Evolutionary conservation across 2,888 invertebrate genomes (phyloP).

Genomic region (Pristionchus fissidentatus): DNA sequence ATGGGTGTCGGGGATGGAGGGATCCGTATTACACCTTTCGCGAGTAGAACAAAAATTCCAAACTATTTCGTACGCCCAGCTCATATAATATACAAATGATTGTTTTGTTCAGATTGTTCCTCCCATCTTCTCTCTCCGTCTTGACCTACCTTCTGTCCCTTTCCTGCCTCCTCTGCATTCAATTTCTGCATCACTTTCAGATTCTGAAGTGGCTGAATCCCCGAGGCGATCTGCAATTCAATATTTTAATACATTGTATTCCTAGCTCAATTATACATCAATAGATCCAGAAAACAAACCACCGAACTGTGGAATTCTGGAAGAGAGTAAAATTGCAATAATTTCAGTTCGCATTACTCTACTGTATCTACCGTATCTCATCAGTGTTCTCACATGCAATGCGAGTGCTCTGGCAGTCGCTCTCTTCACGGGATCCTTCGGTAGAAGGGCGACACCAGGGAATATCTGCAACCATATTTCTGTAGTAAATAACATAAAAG

Average conservation of each 20-base stretch:
- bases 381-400: slow-evolving; percentile 58
- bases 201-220: slow-evolving; percentile 96
- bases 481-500: neutral
- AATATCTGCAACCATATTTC: neutral
- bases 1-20: neutral
- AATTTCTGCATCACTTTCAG: slow-evolving; percentile 86
- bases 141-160: slow-evolving; percentile 56
- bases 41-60: no score
- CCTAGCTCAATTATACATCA: no score
- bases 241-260: no score
- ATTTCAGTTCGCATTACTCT: no score
- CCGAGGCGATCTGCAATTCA: slow-evolving; percentile 83
- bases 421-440: slow-evolving; percentile 83
- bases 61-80: no score
- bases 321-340: neutral
- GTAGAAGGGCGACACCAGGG: slow-evolving; percentile 85
- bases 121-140: no score
- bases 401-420: slow-evolving; percentile 83
- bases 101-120: no score
- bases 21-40: neutral
- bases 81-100: no score
- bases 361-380: neutral
- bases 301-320: neutral
- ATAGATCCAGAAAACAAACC: no score
- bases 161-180: slow-evolving; percentile 61